A percentile compares a stretch with the other conserved stretches of the same genome.
Conservation (phyloP, 2,797 vertebrate species). For the Molossus molossus region DNA sequence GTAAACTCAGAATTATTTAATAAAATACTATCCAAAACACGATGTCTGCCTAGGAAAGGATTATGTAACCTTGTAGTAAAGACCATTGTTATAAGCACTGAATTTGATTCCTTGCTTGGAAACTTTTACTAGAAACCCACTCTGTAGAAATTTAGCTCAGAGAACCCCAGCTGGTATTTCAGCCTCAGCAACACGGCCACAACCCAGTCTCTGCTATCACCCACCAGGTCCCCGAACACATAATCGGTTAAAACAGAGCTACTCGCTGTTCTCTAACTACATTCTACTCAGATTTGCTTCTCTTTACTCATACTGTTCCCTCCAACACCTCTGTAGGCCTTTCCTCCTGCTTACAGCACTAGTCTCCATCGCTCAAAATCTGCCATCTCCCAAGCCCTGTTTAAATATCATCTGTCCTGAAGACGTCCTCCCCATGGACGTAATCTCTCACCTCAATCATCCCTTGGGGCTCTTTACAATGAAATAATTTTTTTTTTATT, state of each 20-base stretch:
- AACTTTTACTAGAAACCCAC: neutral
- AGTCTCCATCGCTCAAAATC: neutral
- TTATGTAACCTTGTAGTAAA: neutral
- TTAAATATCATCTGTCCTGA: neutral
- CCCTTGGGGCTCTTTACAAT: neutral
- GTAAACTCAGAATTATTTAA: neutral
- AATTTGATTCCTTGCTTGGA: constrained; percentile 21
- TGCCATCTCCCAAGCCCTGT: neutral
- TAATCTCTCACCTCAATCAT: neutral
- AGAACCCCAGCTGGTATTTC: neutral
- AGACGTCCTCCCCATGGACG: neutral
- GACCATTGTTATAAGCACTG: neutral
- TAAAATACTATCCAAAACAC: neutral
- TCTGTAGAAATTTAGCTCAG: constrained; percentile 13
- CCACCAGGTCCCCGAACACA: neutral
- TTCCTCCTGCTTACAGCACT: neutral
- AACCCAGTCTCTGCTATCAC: neutral
- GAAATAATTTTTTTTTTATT: constrained; percentile 6
- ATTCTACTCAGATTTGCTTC: neutral
- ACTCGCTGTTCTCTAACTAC: neutral
- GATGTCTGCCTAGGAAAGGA: neutral
- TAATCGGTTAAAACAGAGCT: neutral
- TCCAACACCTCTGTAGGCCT: neutral
- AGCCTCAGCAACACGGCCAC: neutral
- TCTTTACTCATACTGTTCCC: neutral